Base-by-base conservation (phyloP, 2,888 invertebrate genomes). In the Azorinus chamasolen region DNA sequence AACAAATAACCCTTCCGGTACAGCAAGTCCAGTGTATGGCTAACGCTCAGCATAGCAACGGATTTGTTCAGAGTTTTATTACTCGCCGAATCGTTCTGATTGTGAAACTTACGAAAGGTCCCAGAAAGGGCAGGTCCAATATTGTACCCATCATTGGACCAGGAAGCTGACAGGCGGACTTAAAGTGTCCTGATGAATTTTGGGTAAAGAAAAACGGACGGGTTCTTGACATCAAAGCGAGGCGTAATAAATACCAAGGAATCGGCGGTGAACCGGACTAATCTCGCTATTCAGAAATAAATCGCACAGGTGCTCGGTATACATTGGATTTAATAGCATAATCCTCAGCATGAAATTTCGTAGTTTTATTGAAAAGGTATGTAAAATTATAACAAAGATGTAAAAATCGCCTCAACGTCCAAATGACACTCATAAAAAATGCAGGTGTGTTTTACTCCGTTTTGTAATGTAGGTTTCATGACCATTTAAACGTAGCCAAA, bases 181-280 rank as follows among this genome's bases (percentile, higher is more conserved):
- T 51, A 65, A 72, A 72, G 72, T 65, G 59, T 65, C 65, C 65
- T 46, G 41, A 46, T 43, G 59, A 45, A 25, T 39, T 63, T 27
- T 53, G 16, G 48, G 53, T 59, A 54, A 71, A 43, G 27, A 41
- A 55, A 70, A 76, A 70, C 58, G 61, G 70, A 51, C 70, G 70
- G 70, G 65, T 66, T 76, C 46, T 46, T 51, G n/a, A 66, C 70
- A 65, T 76, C 76, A 76, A 76, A 76, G 70, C 20, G 45, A 54
- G 22, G 54, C 41, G 57, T 51, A 45, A 46, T 61, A 57, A 70
- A 63, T 55, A 50, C 65, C 76, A 48, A 62, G 70, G 65, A 70
- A 65, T 45, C 55, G 22, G 32, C 61, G 62, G 61, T 62, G 76
- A 66, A 76, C 70, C 76, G 48, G 55, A 59, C 62, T 76, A 76